Evolutionary conservation across 2,797 vertebrate species (phyloP).

Genomic region (Onychomys arenicola): DNA sequence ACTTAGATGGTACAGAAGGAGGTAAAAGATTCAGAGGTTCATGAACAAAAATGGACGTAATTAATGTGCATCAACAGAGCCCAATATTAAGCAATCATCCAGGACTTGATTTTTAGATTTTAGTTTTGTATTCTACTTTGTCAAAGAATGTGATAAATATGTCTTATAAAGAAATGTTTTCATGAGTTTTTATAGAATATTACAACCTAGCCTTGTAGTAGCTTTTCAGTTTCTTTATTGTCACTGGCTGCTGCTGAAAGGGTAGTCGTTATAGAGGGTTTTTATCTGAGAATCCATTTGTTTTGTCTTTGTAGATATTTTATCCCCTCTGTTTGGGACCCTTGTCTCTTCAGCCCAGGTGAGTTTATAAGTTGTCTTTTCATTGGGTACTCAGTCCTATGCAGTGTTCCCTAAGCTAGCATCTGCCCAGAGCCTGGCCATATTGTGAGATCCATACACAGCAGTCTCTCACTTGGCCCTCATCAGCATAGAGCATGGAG

Average conservation of each 20-base stretch:
- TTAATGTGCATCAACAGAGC: not conserved
- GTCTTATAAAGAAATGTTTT: not conserved
- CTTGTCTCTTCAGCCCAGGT: constrained; percentile 97
- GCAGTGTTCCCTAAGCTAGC: not conserved
- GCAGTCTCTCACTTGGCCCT: too few species aligned
- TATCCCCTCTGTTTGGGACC: constrained; percentile 97
- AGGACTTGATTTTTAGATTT: not conserved
- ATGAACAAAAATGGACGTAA: not conserved
- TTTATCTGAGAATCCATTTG: constrained; percentile 50
- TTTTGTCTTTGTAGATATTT: constrained; percentile 92
- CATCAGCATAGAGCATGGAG: not conserved
- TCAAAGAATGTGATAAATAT: not conserved
- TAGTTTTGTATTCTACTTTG: not conserved
- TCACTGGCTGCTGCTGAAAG: not conserved
- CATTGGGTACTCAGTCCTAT: not conserved
- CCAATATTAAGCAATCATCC: not conserved
- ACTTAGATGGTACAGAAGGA: not conserved
- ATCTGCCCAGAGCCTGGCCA: not conserved
- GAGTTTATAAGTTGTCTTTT: constrained; percentile 74
- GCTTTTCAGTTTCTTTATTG: not conserved
- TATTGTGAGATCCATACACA: not conserved
- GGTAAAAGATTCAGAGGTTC: not conserved
- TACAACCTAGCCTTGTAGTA: not conserved
- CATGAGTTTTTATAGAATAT: not conserved
- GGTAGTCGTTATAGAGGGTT: not conserved